Percentiles rank a stretch among this genome's conserved stretches.
Conservation (phyloP, 2,888 invertebrate species). For the Gari tellinella region DNA sequence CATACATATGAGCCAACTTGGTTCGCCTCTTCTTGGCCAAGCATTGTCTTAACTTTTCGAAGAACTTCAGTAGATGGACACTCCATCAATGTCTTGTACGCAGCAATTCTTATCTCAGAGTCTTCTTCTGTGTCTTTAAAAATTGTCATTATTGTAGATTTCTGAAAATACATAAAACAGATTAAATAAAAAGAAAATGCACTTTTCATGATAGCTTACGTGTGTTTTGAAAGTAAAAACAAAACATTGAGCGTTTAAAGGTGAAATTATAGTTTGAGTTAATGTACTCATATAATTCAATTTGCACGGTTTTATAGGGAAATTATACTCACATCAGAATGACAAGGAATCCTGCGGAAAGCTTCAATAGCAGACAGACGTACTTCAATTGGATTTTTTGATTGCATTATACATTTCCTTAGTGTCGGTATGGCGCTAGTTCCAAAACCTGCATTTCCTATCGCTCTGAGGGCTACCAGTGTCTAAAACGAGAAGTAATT, state of each 20-base stretch:
- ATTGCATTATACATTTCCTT: constrained; percentile 83
- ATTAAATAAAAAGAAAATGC: too few relatives aligned
- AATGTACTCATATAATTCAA: too few relatives aligned
- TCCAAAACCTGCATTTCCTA: constrained; percentile 94
- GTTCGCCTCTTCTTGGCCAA: constrained; percentile 77
- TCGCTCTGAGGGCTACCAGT: constrained; percentile 91
- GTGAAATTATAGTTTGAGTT: too few relatives aligned
- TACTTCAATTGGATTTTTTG: constrained; percentile 89
- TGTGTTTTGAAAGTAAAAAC: too few relatives aligned
- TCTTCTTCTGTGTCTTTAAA: constrained; percentile 90
- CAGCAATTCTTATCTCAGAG: constrained; percentile 93
- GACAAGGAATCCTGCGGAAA: constrained; percentile 90
- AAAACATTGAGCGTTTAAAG: too few relatives aligned
- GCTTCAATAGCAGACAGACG: constrained; percentile 93
- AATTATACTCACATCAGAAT: constrained; percentile 79
- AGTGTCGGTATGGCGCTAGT: constrained; percentile 71
- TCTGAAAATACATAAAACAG: too few relatives aligned
- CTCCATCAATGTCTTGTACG: constrained; percentile 94
- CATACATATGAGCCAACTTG: constrained; percentile 98
- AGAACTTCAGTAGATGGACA: constrained; percentile 93
- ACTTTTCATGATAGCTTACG: too few relatives aligned
- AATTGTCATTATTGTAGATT: constrained; percentile 86
- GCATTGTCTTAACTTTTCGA: constrained; percentile 87
- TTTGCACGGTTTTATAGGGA: too few relatives aligned
- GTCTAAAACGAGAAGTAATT: too few relatives aligned